phyloP scores from a whole-genome alignment of 2,888 invertebrate species.

The Hyppa rectilinea region DNA sequence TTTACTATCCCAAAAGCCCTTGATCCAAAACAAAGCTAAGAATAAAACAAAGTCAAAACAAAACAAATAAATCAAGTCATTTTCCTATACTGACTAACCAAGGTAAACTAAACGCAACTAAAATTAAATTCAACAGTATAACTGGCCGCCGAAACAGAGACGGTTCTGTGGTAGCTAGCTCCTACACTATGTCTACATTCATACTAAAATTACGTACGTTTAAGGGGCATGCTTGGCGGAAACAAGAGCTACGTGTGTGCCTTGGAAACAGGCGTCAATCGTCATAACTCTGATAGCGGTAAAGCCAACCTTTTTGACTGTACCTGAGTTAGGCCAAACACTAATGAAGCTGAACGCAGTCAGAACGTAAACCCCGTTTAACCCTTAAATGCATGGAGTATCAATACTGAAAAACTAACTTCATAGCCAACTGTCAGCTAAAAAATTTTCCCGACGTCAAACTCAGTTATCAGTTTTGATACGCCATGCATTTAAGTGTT shows the following conservation, averaged over 20 bases:
- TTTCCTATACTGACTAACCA: not conserved
- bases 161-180: slow-evolving; percentile 37
- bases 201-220: slow-evolving; percentile 55
- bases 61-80: slow-evolving; percentile 4
- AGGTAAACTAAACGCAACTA: slow-evolving; percentile 4
- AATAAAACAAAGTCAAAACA: not conserved
- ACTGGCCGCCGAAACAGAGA: slow-evolving; percentile 13
- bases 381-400: too few relatives aligned
- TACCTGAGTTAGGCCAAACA: too few relatives aligned
- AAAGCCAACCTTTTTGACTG: too few relatives aligned
- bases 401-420: too few relatives aligned
- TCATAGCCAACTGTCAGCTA: too few relatives aligned
- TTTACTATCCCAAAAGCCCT: not conserved
- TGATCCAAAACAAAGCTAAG: not conserved
- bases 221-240: slow-evolving; percentile 50
- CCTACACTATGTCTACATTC: slow-evolving; percentile 48
- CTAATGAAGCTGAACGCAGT: too few relatives aligned
- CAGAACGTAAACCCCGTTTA: too few relatives aligned
- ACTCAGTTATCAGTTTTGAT: too few relatives aligned
- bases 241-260: slow-evolving; percentile 39
- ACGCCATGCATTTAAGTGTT: too few relatives aligned
- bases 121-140: slow-evolving; percentile 33
- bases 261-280: slow-evolving; percentile 23
- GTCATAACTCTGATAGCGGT: too few relatives aligned
- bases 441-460: too few relatives aligned